Percentiles rank a stretch among this genome's conserved stretches.
Evolutionary conservation across 35 echinoderm and acorn worm species (phyloP).

Genomic region (Diadema setosum): DNA sequence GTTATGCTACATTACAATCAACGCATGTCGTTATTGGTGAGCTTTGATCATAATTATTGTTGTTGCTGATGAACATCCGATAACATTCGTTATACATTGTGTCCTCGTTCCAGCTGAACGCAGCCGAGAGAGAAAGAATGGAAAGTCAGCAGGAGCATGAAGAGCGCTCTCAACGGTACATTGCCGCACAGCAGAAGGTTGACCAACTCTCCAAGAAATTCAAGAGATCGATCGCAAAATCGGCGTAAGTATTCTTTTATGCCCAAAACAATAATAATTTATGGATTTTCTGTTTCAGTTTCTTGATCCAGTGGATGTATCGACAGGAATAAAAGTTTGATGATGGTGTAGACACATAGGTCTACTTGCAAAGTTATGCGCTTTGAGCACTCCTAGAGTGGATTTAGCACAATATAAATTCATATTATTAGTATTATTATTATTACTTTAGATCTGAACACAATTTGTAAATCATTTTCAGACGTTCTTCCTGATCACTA

Average conservation of each 20-base stretch:
- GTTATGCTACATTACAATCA: not conserved
- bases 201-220: constrained; percentile 75
- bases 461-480: too few relatives aligned
- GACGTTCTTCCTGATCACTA: too few relatives aligned
- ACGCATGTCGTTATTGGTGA: not conserved
- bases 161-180: constrained; percentile 49
- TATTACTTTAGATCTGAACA: too few relatives aligned
- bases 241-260: constrained; percentile 45
- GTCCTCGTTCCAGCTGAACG: constrained; percentile 52
- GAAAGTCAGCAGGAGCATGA: constrained; percentile 54
- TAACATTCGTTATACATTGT: not conserved
- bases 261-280: not conserved
- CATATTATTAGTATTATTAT: too few relatives aligned
- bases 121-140: constrained; percentile 58
- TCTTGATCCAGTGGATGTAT: too few relatives aligned
- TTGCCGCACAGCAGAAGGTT: constrained; percentile 27
- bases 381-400: too few relatives aligned
- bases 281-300: too few relatives aligned
- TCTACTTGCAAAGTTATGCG: too few relatives aligned
- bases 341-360: not conserved
- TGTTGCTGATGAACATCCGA: not conserved
- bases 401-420: too few relatives aligned
- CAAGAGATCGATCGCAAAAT: constrained; percentile 73
- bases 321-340: not conserved
- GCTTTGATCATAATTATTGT: not conserved